Base-by-base conservation (phyloP, 2,888 invertebrate genomes). In the Pristionchus entomophagus region DNA sequence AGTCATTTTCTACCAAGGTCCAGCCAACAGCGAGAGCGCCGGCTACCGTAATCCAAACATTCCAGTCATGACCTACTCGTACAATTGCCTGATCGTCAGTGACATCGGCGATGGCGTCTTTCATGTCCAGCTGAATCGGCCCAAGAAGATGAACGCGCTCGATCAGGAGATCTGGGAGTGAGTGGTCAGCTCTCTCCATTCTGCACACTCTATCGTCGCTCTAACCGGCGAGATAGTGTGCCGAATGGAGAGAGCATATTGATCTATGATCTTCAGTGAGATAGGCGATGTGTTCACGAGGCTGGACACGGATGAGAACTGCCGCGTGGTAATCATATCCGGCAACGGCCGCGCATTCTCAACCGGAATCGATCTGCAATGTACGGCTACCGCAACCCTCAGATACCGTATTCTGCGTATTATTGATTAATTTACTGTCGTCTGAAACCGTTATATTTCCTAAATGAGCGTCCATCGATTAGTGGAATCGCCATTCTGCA, bases 341-440 rank as follows among this genome's bases (percentile, higher is more conserved):
- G 98, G 96, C 0, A 95, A 96, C 89, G 99, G 98, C 38, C 96
- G 96, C 94, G 94, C 96, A 88, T 99, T 98, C 93, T 96, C 96
- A 89, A 96, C 97, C 89, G 98, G 97, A 49, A 95, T 97, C 88
- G 97, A 97, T 94, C 94, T 97, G 10, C 94, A 90, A 49, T 84
- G 88, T 49, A 29, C 8, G 45, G 4, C 41, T 84, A 45, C 45
- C 14, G 45, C 14, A 45, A 14, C 45, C 45, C n/a, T n/a, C n/a
- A n/a, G n/a, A n/a, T 45, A 45, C 45, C 6, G 45, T 45, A 45
- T 45, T 14, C 45, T 45, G 45, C 8, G 53, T 51, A 51, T 19
- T 12, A 19, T 12, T 17, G 53, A 17, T 12, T 51, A 19, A 51
- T 51, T 62, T 17, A 62, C 26, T n/a, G n/a, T 17, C 10, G 10